These are phyloP conservation scores for Corbicula japonica DNA, from an alignment of 2,888 invertebrate species.

Conservation along the genomic window DNA sequence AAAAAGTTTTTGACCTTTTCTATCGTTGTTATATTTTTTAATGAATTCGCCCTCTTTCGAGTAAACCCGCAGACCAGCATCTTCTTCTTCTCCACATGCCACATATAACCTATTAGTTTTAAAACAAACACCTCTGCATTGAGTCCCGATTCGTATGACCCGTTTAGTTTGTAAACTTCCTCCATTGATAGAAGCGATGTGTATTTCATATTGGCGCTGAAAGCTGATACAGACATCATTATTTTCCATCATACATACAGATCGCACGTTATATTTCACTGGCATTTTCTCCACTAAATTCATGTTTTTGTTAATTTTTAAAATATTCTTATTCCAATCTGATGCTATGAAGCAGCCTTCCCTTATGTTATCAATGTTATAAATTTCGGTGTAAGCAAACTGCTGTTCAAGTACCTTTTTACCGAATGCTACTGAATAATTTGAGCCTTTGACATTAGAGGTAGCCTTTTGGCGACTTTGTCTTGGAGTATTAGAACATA, in stretches of 20 bases:
- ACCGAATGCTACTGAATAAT: too few relatives aligned
- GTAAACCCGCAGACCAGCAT: background rate
- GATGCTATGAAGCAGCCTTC: background rate
- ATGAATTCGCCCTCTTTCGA: background rate
- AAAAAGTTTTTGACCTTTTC: background rate
- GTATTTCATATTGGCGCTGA: background rate
- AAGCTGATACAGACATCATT: conserved; percentile 4
- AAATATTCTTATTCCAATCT: background rate
- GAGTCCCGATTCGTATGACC: background rate
- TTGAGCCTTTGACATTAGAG: too few relatives aligned
- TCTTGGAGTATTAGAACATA: too few relatives aligned
- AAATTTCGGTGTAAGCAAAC: too few relatives aligned
- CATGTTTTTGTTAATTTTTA: background rate
- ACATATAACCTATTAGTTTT: background rate
- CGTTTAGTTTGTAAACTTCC: background rate
- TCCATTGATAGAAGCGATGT: background rate
- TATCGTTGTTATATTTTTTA: background rate
- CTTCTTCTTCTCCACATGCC: background rate
- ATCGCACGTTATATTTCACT: background rate
- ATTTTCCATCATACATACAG: conserved; percentile 5
- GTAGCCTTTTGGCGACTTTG: too few relatives aligned
- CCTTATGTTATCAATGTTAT: too few relatives aligned
- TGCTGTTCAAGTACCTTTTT: too few relatives aligned
- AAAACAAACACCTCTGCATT: conserved; percentile 2
- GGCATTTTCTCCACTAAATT: background rate